These are phyloP conservation scores for Patella caerulea DNA, from an alignment of 2,888 invertebrate species.

Conservation along the genomic window DNA sequence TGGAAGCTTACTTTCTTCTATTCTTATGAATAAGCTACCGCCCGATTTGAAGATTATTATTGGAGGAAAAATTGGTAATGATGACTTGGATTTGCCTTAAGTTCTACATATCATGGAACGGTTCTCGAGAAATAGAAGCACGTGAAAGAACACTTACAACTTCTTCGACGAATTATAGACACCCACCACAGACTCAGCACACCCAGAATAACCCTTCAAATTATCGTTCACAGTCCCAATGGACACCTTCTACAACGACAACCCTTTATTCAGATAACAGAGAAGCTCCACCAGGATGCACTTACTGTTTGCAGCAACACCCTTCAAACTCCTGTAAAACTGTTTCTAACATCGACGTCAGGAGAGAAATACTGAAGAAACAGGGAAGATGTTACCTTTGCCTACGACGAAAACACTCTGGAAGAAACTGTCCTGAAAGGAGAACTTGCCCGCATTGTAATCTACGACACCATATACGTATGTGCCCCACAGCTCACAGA, in stretches of 20 bases:
- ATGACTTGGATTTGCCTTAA: neutral
- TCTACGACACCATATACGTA: neutral
- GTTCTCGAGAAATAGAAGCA: conserved; percentile 1
- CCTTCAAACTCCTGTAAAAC: neutral
- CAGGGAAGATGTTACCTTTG: neutral
- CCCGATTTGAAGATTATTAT: conserved; percentile 3
- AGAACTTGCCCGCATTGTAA: neutral
- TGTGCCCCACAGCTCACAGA: neutral
- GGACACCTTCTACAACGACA: neutral
- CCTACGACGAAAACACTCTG: neutral
- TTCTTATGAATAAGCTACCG: neutral
- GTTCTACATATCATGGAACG: neutral
- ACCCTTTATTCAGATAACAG: neutral
- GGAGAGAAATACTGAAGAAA: neutral
- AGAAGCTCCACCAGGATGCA: neutral
- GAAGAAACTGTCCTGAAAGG: neutral
- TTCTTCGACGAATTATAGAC: neutral
- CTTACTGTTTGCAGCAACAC: neutral
- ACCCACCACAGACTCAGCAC: too few relatives aligned
- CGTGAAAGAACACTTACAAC: neutral
- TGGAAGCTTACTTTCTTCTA: neutral
- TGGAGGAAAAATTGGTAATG: neutral
- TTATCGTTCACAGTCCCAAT: too few relatives aligned
- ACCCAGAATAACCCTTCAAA: too few relatives aligned
- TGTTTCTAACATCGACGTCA: neutral